Percentiles rank a stretch among this genome's conserved stretches.
Conservation (phyloP, 1,140 invertebrate species). For the Drosophila kanapiae region DNA sequence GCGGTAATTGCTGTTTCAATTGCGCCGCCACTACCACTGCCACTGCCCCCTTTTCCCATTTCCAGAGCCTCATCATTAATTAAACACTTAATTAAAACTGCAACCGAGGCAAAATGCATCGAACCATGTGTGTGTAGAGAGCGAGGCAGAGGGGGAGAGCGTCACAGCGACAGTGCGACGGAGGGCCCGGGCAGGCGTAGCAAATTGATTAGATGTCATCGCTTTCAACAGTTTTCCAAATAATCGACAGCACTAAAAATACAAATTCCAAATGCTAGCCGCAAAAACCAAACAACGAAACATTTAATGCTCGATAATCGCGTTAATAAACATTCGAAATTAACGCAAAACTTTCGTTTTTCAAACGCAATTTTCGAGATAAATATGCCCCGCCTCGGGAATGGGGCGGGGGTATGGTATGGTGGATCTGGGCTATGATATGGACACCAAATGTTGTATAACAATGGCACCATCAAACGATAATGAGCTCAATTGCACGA, state of each 20-base stretch:
- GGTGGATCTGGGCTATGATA: background rate
- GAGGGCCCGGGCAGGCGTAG: background rate
- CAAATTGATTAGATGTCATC: constrained; percentile 63
- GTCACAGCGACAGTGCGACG: no score
- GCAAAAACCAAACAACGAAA: constrained; percentile 38
- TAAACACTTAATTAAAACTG: constrained; percentile 66
- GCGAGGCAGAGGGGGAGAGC: background rate
- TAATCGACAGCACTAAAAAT: constrained; percentile 42
- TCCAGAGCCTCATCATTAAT: constrained; percentile 54
- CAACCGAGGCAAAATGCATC: constrained; percentile 46
- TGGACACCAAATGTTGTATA: constrained; percentile 25
- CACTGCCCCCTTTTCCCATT: constrained; percentile 9
- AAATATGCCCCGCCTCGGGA: background rate
- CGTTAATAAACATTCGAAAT: constrained; percentile 56
- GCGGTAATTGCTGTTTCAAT: constrained; percentile 34
- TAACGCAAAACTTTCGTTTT: constrained; percentile 58
- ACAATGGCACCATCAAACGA: constrained; percentile 16
- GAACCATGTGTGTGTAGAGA: constrained; percentile 15
- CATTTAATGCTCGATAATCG: constrained; percentile 50
- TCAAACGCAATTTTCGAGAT: constrained; percentile 26
- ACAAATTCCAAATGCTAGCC: constrained; percentile 39
- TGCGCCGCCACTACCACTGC: background rate
- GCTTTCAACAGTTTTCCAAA: constrained; percentile 51
- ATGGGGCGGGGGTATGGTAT: no score
- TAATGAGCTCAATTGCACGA: constrained; percentile 51